Base-by-base conservation (phyloP, 2,113 vertebrate species). In the Macroglossus sobrinus region DNA sequence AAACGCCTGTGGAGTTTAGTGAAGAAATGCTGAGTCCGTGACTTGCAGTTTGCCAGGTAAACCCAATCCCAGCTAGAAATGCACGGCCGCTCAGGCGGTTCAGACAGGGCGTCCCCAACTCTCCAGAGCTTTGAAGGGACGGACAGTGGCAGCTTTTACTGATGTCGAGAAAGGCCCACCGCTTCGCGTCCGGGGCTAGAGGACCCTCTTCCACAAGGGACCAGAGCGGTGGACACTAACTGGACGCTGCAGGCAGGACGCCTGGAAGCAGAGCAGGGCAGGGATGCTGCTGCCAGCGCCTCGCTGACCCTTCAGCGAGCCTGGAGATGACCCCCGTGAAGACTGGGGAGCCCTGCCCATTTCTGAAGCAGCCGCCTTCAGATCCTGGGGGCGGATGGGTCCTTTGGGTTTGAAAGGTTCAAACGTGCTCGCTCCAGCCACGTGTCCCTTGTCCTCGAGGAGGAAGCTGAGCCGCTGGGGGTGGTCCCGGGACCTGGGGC, bases 261-360 rank as follows among this genome's bases (percentile, higher is more conserved):
- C 19, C 8, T 0, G 4, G 40, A 38, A 16, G 24, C 43, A 1
- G 8, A 0, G 8, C 0, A 0, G 0, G 1, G 43, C 2, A 5
- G 35, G 35, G n/a, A 33, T 0, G 13, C 0, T 21, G 5, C 26
- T 35, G 24, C 50, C 50, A 12, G 16, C 72, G n/a, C 12, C 26
- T 38, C 14, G 0, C 4, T 0, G 0, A 59, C 45, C 33, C 18
- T 16, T 22, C 0, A 4, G 0, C 0, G 13, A 26, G 19, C 50
- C 30, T 7, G 6, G 16, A 3, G 2, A 11, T 1, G 14, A 50
- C 15, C 38, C 64, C 40, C 78, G 2, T 5, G 47, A 78, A 45
- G 45, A 24, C 0, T 5, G 30, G 6, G 2, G 1, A 13, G 24
- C 8, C 11, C 26, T 6, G 10, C 40, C 13, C n/a, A 0, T 4